Percentiles rank a stretch among this genome's conserved stretches.
These are phyloP conservation scores for Eupelmus urozonus DNA, from an alignment of 2,888 invertebrate species.

Conservation along the genomic window DNA sequence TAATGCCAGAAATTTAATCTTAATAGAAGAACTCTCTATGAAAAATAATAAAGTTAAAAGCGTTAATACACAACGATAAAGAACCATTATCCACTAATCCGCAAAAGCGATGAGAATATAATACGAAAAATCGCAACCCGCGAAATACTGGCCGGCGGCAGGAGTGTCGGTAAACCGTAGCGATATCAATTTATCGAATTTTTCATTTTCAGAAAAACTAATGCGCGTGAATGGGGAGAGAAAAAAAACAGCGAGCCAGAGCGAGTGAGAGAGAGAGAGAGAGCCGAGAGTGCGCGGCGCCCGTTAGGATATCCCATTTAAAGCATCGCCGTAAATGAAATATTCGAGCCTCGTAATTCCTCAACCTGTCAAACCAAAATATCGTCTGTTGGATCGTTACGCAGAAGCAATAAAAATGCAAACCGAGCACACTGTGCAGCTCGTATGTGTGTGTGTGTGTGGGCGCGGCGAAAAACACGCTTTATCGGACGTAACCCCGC, in stretches of 20 bases:
- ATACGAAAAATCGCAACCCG: neutral
- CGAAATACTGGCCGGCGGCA: neutral
- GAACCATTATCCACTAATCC: neutral
- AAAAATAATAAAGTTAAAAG: neutral
- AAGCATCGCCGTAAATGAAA: slow-evolving; percentile 48
- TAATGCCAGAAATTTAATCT: too few relatives aligned
- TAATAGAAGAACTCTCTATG: too few relatives aligned
- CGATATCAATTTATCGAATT: slow-evolving; percentile 33
- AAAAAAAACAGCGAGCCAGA: neutral
- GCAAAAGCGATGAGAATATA: neutral
- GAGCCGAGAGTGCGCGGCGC: neutral
- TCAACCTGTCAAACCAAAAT: slow-evolving; percentile 50
- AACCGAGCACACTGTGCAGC: slow-evolving; percentile 17
- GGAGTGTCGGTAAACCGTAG: neutral
- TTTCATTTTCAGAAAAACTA: slow-evolving; percentile 30
- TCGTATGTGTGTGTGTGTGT: neutral
- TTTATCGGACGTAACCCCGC: slow-evolving; percentile 41
- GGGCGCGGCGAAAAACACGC: slow-evolving; percentile 12
- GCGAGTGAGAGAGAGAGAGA: neutral
- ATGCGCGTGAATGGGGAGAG: slow-evolving; percentile 3
- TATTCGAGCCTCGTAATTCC: slow-evolving; percentile 50
- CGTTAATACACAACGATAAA: neutral
- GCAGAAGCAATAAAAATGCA: slow-evolving; percentile 49
- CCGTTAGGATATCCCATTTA: slow-evolving; percentile 36
- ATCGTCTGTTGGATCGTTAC: slow-evolving; percentile 41